These are phyloP conservation scores for Thera obeliscata DNA, from an alignment of 2,888 invertebrate genomes.

Conservation along the genomic window DNA sequence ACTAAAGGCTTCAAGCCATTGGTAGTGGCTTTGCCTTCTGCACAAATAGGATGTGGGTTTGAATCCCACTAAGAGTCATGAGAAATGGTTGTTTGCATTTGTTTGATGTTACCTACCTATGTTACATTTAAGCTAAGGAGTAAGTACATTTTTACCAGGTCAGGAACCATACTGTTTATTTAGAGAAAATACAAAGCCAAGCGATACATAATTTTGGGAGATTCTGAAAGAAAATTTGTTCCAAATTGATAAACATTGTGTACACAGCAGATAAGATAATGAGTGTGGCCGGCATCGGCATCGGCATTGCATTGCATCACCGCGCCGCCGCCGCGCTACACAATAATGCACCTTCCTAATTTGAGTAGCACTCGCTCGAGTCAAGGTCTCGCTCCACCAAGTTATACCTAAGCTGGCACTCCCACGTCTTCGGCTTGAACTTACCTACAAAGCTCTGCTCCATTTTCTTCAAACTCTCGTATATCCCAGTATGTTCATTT, in stretches of 20 bases:
- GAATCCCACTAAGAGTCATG: too few species aligned
- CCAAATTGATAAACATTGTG: slow-evolving; percentile 54
- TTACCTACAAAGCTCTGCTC: slow-evolving; percentile 74
- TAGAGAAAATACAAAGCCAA: slow-evolving; percentile 26
- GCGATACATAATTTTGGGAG: slow-evolving; percentile 45
- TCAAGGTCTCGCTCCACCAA: slow-evolving; percentile 26
- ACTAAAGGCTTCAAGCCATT: too few species aligned
- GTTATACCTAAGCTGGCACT: slow-evolving; percentile 3
- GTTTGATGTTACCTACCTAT: too few species aligned
- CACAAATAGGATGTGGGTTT: too few species aligned
- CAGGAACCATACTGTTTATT: slow-evolving; percentile 1
- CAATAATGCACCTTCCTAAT: slow-evolving; percentile 15
- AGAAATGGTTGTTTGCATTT: too few species aligned
- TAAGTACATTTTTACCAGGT: not conserved
- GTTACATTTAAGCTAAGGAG: not conserved
- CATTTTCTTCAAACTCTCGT: slow-evolving; percentile 53
- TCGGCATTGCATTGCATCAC: slow-evolving; percentile 45
- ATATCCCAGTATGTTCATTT: slow-evolving; percentile 48
- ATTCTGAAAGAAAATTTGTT: slow-evolving; percentile 47
- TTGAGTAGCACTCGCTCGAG: slow-evolving; percentile 4
- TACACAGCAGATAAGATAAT: slow-evolving; percentile 69
- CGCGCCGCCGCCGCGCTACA: slow-evolving; percentile 30
- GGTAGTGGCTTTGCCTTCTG: too few species aligned
- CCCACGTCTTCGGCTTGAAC: slow-evolving; percentile 45
- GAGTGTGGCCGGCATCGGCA: slow-evolving; percentile 29